Evolutionary conservation across 2,113 vertebrate species (phyloP).

Genomic region (Pithys albifrons): DNA sequence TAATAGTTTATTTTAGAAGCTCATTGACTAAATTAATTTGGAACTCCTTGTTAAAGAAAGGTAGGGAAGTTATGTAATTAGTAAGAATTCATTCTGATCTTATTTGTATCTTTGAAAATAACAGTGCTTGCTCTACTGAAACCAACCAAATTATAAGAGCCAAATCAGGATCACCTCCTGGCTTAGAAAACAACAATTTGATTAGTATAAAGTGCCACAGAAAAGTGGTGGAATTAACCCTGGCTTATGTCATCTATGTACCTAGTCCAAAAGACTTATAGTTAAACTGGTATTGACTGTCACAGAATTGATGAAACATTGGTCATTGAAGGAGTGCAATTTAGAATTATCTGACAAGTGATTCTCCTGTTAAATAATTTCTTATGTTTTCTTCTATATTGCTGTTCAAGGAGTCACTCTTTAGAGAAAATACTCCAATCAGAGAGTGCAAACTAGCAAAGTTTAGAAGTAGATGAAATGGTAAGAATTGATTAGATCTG

Average conservation of each 20-base stretch:
- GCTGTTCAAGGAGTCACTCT: not conserved
- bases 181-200: not conserved
- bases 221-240: not conserved
- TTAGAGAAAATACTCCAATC: not conserved
- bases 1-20: constrained; percentile 48
- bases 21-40: constrained; percentile 43
- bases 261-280: not conserved
- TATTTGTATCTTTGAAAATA: not conserved
- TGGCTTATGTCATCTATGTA: not conserved
- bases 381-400: not conserved
- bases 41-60: constrained; percentile 30
- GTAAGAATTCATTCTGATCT: not conserved
- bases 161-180: not conserved
- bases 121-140: not conserved
- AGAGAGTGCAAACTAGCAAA: not conserved
- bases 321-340: not conserved
- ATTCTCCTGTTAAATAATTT: not conserved
- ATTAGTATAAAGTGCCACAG: not conserved
- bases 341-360: not conserved
- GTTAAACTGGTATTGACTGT: not conserved
- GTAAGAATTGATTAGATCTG: not conserved
- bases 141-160: not conserved
- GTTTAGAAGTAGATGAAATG: not conserved
- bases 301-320: not conserved
- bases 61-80: not conserved